A percentile compares a stretch with the other conserved stretches of the same genome.
Conservation (phyloP, 2,113 vertebrate genomes). For the Pantherophis guttatus region DNA sequence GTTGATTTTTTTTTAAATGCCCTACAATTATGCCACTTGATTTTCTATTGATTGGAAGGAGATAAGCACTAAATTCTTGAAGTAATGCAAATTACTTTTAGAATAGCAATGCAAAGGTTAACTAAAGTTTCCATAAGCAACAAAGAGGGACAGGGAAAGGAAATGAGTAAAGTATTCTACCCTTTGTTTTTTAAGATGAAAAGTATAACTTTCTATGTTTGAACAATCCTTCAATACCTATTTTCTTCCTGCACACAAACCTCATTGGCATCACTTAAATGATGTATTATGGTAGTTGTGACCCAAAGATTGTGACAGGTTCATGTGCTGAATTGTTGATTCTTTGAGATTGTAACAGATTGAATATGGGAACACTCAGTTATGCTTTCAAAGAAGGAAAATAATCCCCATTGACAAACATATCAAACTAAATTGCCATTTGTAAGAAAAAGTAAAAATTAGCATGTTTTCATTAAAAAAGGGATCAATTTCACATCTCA, state of each 20-base stretch:
- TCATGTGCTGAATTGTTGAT: conserved; percentile 45
- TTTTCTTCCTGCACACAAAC: conserved; percentile 33
- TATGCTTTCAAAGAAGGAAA: conserved; percentile 46
- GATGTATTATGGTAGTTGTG: conserved; percentile 18
- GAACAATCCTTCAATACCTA: conserved; percentile 22
- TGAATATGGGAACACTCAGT: conserved; percentile 35
- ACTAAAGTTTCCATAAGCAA: background rate
- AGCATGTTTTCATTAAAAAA: conserved; percentile 31
- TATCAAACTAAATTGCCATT: conserved; percentile 21
- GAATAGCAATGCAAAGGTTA: background rate
- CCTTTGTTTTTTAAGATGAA: conserved; percentile 20
- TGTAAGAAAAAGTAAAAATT: conserved; percentile 41
- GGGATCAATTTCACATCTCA: background rate
- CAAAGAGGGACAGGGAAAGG: conserved; percentile 15
- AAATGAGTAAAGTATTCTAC: background rate
- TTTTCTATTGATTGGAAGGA: conserved; percentile 40
- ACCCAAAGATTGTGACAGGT: conserved; percentile 20
- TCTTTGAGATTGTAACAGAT: conserved; percentile 49
- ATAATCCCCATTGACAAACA: conserved; percentile 35
- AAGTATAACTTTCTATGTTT: conserved; percentile 20
- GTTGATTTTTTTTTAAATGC: conserved; percentile 18
- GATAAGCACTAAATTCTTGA: conserved; percentile 9
- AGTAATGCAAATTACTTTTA: conserved; percentile 18
- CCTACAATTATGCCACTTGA: conserved; percentile 12
- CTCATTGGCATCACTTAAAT: conserved; percentile 30